Evolutionary conservation across 1,140 invertebrate genomes (phyloP).

Genomic region (Hyposmocoma kahamanoa): DNA sequence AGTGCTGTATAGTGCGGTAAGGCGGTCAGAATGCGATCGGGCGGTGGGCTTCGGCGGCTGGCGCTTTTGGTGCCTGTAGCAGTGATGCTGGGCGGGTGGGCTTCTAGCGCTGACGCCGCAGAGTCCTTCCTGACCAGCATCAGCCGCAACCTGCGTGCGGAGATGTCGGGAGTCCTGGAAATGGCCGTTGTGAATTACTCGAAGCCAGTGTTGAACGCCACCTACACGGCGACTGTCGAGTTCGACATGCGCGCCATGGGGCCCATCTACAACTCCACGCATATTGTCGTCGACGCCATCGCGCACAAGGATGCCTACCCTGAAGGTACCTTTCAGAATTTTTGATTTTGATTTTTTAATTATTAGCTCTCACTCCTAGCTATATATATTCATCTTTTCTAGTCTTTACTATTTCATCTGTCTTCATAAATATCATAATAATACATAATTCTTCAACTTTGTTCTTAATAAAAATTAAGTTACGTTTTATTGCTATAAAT

Average conservation of each 20-base stretch:
- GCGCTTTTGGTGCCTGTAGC: slow-evolving; percentile 26
- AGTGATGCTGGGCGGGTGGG: slow-evolving; percentile 21
- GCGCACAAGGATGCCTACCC: slow-evolving; percentile 64
- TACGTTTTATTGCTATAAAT: no score
- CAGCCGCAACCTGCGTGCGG: slow-evolving; percentile 34
- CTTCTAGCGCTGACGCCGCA: slow-evolving; percentile 29
- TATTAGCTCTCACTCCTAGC: no score
- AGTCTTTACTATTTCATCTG: no score
- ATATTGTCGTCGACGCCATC: slow-evolving; percentile 76
- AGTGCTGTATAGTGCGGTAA: slow-evolving; percentile 9
- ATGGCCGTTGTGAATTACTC: slow-evolving; percentile 58
- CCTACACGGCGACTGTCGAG: slow-evolving; percentile 75
- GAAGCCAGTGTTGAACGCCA: slow-evolving; percentile 54
- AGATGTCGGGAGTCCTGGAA: slow-evolving; percentile 45
- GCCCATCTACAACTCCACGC: slow-evolving; percentile 79
- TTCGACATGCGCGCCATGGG: slow-evolving; percentile 81
- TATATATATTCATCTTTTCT: no score
- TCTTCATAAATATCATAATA: no score
- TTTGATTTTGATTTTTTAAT: no score
- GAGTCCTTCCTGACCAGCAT: slow-evolving; percentile 36
- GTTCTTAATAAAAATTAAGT: no score
- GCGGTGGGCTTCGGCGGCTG: slow-evolving; percentile 17
- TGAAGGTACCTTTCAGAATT: no score
- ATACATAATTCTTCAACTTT: no score
- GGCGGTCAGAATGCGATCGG: slow-evolving; percentile 20